Evolutionary conservation across 2,888 invertebrate species (phyloP), one percentile per base, ranked within the genome.

Genomic region (Endomychus coccineus): DNA sequence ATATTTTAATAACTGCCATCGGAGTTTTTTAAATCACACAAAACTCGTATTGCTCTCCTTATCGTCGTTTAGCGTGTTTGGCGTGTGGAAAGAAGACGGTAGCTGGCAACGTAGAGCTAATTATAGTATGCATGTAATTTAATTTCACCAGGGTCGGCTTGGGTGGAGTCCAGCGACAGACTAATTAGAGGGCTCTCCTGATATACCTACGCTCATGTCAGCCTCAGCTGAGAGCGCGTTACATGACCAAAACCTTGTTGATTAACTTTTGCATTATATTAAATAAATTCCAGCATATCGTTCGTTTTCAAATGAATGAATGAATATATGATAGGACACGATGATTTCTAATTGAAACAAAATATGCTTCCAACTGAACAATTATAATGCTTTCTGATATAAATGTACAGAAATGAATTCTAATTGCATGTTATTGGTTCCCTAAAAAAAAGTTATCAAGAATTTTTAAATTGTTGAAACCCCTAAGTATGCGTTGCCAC

Each of bases 71-170:
- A 14, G 11, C 16, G 7, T 27, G 32, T 32, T 22, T 6, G 39
- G 28, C 21, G 14, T 24, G 5, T 11, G 6, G 16, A 16, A 24
- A 34, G 5, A 10, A 12, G 42, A 51, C 17, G n/a, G n/a, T n/a
- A n/a, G n/a, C n/a, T n/a, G n/a, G n/a, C 42, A 52, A 58, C 59
- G 62, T 60, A 54, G 38, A 45, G 46, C 46, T 50, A 55, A 58
- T 58, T 58, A 53, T 54, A 53, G 55, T 49, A 46, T 52, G 57
- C 54, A 55, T 59, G 62, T 64, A 64, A 66, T 65, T 65, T 65
- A 65, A 66, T 66, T 66, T 66, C 60, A 58, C 59, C 65, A 63
- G 64, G 62, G 64, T 61, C 59, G 64, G 57, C 57, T 55, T 61
- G 64, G 66, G 66, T 49, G 65, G 64, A 54, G 64, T 50, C 55